Base-by-base conservation (phyloP, 30 jellyfish, hydroid and myxozoan genomes). In the Rhopilema esculentum region DNA sequence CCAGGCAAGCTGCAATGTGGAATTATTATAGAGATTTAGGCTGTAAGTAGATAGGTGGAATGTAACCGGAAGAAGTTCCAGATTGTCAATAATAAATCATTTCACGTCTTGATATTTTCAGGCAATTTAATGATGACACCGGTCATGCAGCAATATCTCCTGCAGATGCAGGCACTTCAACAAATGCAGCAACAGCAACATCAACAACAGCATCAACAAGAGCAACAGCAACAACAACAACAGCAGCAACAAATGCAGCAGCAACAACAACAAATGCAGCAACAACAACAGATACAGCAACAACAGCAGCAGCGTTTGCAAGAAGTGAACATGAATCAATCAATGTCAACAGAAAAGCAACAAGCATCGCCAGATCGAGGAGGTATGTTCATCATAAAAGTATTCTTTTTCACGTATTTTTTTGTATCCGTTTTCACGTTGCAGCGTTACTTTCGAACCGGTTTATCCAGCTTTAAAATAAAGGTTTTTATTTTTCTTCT, bases 131-230 rank as follows among this genome's bases (percentile, higher is more conserved):
- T 71, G 25, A 26, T 30, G 82, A 71, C 63, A 28, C 66, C 82
- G 1, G 64, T 61, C 23, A 71, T 71, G 82, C 82, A 71, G 66
- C 82, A 71, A 64, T 71, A 71, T 30, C 66, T 78, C 25, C 1
- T 90, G 62, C 96, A 92, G 86, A 94, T 75, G 64, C 97, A 92
- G 52, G 76, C 82, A 16, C 64, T 86, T 15, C 94, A 87, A 52
- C 95, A 79, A 49, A 21, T 72, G 74, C 80, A 63, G 80, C 66
- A 40, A 63, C 95, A 73, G 48, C 84, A 66, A 65, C 80, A 27
- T 71, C 91, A 82, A 27, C 91, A 82, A 28, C 88, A 77, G 80
- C 30, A 18, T 26, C 68, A 29, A 30, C 61, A 32, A 24, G 57
- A 53, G 27, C 93, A 84, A n/a, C 93, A 84, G 21, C 93, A 74